Evolutionary conservation across 2,888 invertebrate species (phyloP), one percentile per base, ranked within the genome.

Genomic region (Apotomis turbidana): DNA sequence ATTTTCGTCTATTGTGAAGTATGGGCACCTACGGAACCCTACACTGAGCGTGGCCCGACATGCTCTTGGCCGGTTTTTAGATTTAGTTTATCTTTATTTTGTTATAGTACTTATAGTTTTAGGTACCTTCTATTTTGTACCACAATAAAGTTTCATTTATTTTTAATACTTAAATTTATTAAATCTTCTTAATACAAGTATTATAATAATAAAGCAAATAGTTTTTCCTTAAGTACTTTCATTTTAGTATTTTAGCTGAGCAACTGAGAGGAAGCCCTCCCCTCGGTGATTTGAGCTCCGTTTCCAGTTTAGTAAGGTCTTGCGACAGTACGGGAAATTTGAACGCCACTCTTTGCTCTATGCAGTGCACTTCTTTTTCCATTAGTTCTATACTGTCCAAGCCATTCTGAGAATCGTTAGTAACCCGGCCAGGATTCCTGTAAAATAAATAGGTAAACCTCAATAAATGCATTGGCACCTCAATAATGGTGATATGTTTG

Each of bases 261-360:
- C 66, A 66, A n/a, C 55, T 55, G 4, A 66, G 8, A 3, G 66
- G 55, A 44, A 66, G 8, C 15, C 66, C 66, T 4, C n/a, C 54
- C 4, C 46, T 4, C 12, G 66, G 66, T 49, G 49, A 49, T 49
- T 9, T 9, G 9, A 10, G 9, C 3, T 3, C 9, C 6, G 0
- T 49, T 49, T 49, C 49, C 49, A 49, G 9, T 49, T 9, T 49
- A 10, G 8, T 9, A 49, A 49, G 49, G 10, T 54, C 10, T 10
- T 13, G 41, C 8, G n/a, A 38, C 2, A 66, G n/a, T 27, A 66
- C 66, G n/a, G 66, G 66, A 12, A 66, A 66, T n/a, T 27, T 8
- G 15, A 55, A 9, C 4, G 12, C 4, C 0, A 55, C 8, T 12
- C 8, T 44, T 46, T 55, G 55, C 27, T 66, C 66, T 6, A 15